Evolutionary conservation across 2,888 invertebrate species (phyloP), one percentile per base, ranked within the genome.

Genomic region (Lasioglossum calceatum): DNA sequence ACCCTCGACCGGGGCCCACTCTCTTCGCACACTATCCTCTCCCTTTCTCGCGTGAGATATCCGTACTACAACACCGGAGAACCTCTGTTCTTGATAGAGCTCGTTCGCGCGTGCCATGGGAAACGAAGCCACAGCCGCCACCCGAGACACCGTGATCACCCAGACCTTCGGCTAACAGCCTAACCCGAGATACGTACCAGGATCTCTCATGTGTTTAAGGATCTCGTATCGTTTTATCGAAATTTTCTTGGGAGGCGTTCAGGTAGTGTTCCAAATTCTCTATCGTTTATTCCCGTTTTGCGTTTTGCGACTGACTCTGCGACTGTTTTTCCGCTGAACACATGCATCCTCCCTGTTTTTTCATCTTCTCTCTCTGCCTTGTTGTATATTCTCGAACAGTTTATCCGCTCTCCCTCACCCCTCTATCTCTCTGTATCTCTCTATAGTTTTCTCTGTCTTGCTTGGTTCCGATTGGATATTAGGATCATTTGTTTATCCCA

Each of bases 171-270:
- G 47, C 36, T 42, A 50, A 70, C 27, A 19, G 36, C 39, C 23
- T 23, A 36, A 19, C 39, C 70, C 39, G 70, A 39, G 39, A 39
- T 7, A 44, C 36, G 23, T 7, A 44, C 36, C 77, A 76, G 76
- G 72, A 76, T 47, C 76, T 84, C 86, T 72, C 39, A 86, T 86
- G 86, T 86, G 86, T 81, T 86, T 86, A 72, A 75, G 86, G 81
- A 84, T 86, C 72, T 86, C 86, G 85, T 86, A 84, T 81, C 86
- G 86, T 81, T 85, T 86, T 86, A 86, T 86, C 76, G 86, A 85
- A 85, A 86, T 86, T 81, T 86, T 86, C 86, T 81, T 86, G 77
- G 86, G 85, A 72, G 76, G 81, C 78, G 84, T 86, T 81, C 86
- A 86, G 86, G 86, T 86, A 87, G 87, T 81, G 86, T 85, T 75